A percentile compares a stretch with the other conserved stretches of the same genome.
Evolutionary conservation across 2,113 vertebrate species (phyloP).

Genomic region (Meles meles): DNA sequence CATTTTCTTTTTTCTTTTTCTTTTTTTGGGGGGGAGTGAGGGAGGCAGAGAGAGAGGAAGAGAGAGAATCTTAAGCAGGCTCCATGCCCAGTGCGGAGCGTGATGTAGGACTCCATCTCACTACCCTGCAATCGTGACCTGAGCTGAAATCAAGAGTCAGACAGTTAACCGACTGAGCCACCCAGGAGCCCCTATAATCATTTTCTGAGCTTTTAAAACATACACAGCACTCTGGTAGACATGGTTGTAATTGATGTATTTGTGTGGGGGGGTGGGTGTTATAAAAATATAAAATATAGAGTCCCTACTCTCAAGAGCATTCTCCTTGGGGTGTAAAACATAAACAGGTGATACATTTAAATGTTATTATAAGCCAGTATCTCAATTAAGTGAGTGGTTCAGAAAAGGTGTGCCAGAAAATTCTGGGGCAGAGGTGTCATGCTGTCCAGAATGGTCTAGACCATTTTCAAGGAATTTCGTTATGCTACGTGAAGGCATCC

Average conservation of each 20-base stretch:
- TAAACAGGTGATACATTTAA: constrained; percentile 33
- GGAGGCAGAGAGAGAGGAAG: not conserved
- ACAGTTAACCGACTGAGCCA: not conserved
- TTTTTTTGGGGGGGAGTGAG: not conserved
- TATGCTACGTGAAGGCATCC: not conserved
- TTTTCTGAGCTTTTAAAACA: not conserved
- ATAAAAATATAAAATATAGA: not conserved
- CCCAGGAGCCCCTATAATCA: not conserved
- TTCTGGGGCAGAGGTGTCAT: not conserved
- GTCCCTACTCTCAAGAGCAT: not conserved
- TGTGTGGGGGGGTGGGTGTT: not conserved
- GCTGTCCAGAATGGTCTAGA: not conserved
- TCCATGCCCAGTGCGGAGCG: not conserved
- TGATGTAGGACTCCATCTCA: not conserved
- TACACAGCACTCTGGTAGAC: not conserved
- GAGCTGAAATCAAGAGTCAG: not conserved
- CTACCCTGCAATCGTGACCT: not conserved
- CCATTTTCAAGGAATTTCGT: constrained; percentile 9
- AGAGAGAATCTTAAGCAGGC: not conserved
- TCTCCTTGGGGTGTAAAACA: not conserved
- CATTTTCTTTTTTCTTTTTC: not conserved
- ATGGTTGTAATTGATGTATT: not conserved
- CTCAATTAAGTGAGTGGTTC: constrained; percentile 13
- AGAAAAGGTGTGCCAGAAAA: constrained; percentile 11
- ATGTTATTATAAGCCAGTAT: not conserved